Evolutionary conservation across 2,888 invertebrate genomes (phyloP).

Genomic region (Frankliniella fusca): DNA sequence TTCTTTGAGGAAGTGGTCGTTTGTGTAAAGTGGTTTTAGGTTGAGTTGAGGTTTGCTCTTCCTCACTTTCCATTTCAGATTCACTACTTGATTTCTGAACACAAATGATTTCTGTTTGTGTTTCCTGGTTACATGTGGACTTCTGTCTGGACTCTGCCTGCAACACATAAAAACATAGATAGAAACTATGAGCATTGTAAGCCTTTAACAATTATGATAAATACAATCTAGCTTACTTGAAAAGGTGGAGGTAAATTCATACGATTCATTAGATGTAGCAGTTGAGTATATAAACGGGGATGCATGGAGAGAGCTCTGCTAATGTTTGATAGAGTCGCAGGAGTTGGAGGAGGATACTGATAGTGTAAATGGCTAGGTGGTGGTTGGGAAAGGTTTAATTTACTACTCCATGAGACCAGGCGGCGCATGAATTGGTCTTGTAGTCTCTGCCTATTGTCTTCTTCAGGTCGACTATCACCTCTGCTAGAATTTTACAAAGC

Average conservation of each 20-base stretch:
- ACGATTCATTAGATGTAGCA: conserved; percentile 89
- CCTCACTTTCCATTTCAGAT: conserved; percentile 37
- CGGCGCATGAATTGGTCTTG: background rate
- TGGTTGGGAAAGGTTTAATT: conserved; percentile 54
- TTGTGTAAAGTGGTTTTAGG: conserved; percentile 41
- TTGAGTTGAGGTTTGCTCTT: conserved; percentile 33
- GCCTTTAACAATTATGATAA: background rate
- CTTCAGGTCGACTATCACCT: background rate
- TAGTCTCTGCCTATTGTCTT: background rate
- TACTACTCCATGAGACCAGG: conserved; percentile 3
- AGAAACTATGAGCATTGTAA: too few species aligned
- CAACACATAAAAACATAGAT: too few species aligned
- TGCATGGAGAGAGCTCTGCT: conserved; percentile 67
- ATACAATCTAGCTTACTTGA: conserved; percentile 45
- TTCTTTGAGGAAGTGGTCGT: conserved; percentile 48
- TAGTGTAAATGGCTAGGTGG: conserved; percentile 73
- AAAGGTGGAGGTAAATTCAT: conserved; percentile 89
- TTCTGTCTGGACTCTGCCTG: background rate
- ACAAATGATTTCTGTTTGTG: background rate
- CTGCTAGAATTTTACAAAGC: background rate
- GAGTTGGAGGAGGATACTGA: conserved; percentile 72
- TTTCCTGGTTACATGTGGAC: background rate
- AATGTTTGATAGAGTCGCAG: conserved; percentile 71
- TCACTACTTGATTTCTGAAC: conserved; percentile 28
- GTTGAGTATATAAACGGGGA: conserved; percentile 74